Conservation (phyloP, 2,888 invertebrate species). For the Sarcophaga variegata region DNA sequence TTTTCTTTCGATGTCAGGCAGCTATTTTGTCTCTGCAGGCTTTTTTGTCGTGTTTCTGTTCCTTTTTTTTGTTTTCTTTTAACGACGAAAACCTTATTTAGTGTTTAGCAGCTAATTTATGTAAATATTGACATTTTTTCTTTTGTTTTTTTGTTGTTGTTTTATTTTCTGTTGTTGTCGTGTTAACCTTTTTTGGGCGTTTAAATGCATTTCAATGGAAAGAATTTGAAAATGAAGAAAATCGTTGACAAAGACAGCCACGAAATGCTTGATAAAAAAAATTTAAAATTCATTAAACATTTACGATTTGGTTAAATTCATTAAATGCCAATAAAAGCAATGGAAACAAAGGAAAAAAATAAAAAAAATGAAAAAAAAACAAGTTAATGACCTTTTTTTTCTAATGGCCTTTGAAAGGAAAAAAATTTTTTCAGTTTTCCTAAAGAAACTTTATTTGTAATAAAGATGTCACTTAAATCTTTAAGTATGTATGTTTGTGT, state of each 20-base stretch:
- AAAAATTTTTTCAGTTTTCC: conserved; percentile 40
- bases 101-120: conserved; percentile 69
- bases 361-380: conserved; percentile 1
- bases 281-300: conserved; percentile 63
- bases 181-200: conserved; percentile 69
- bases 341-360: conserved; percentile 9
- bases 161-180: conserved; percentile 50
- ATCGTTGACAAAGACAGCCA: not conserved
- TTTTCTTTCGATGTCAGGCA: not conserved
- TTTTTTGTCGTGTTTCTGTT: conserved; percentile 1
- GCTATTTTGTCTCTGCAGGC: not conserved
- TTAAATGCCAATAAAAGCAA: conserved; percentile 66
- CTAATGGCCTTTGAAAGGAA: not conserved
- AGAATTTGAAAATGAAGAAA: not conserved
- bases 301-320: conserved; percentile 67
- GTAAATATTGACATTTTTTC: conserved; percentile 69
- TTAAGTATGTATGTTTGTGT: conserved; percentile 4
- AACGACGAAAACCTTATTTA: conserved; percentile 63
- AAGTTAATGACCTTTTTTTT: conserved; percentile 5
- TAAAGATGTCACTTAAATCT: not conserved
- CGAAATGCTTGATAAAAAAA: not conserved
- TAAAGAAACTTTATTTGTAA: not conserved
- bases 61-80: conserved; percentile 32
- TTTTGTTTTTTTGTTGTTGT: not conserved
- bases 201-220: conserved; percentile 61